A percentile compares a stretch with the other conserved stretches of the same genome.
phyloP scores from a whole-genome alignment of 1,140 invertebrate species.

The Penaeus vannamei region DNA sequence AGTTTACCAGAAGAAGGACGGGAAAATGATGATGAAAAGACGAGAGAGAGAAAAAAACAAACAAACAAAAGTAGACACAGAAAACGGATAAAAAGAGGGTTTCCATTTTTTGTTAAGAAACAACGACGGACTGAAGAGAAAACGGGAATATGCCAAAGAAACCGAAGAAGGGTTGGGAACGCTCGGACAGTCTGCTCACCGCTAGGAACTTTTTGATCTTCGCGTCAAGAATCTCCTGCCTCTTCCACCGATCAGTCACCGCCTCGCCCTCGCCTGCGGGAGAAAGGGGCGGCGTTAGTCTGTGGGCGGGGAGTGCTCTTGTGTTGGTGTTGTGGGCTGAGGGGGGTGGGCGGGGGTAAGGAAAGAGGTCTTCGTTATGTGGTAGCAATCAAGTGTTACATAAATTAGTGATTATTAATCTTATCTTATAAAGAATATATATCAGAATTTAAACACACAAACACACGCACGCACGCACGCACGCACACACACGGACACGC shows the following conservation, averaged over 20 bases:
- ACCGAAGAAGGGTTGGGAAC: neutral
- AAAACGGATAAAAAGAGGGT: neutral
- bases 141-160: neutral
- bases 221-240: slow-evolving; percentile 46
- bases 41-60: neutral
- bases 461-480: no score
- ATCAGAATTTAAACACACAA: no score
- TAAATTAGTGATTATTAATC: neutral
- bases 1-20: neutral
- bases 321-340: neutral
- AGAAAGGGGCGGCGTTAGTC: slow-evolving; percentile 21
- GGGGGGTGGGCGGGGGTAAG: neutral
- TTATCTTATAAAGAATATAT: no score
- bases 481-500: no score
- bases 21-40: neutral
- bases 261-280: slow-evolving; percentile 48
- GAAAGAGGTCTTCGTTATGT: no score
- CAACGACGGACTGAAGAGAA: neutral
- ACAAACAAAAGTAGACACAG: neutral
- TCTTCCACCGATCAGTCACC: slow-evolving; percentile 39
- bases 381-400: neutral
- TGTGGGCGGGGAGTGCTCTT: neutral
- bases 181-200: slow-evolving; percentile 28
- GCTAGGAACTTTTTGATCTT: slow-evolving; percentile 48
- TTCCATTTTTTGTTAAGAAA: neutral